Evolutionary conservation across 2,888 invertebrate genomes (phyloP), one percentile per base, ranked within the genome.

Genomic region (Drosophila kanekoi): DNA sequence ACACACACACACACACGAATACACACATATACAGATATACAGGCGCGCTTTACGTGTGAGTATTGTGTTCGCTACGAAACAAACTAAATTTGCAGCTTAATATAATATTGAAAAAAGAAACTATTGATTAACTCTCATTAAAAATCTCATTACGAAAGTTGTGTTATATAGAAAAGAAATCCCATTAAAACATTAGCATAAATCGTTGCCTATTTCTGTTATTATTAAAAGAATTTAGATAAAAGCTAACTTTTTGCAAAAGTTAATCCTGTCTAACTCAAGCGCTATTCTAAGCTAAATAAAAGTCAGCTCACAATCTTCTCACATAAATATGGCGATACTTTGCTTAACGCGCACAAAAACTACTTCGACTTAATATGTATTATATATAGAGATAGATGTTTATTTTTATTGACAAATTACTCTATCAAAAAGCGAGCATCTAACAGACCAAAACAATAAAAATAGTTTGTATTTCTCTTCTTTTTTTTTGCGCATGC

Each of bases 361-460:
- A 40, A 11, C 13, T 53, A n/a, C 10, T 45, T 18, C 3, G 16
- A 53, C 5, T 41, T 69, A 32, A 33, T 51, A 32, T 13, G 10
- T 69, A 32, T n/a, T n/a, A 33, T 51, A 37, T 14, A 10, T 9
- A 33, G 47, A 48, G 18, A 59, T 20, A 44, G 20, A 14, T 68
- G 23, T 49, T 59, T 56, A 75, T 63, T 44, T 71, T 70, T 75
- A 81, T 79, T 68, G 77, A 79, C 79, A 81, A 83, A 83, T 83
- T 69, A 60, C 70, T 69, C 49, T 62, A 83, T 76, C 70, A 75
- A 77, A 83, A 53, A 49, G 45, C 56, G 38, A 63, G 49, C 43
- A 32, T 37, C 23, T 28, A 6, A 28, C 41, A 37, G 18, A 35
- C 52, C 33, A 53, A 66, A 62, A 63, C 63, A 51, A 60, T 58